Evolutionary conservation across 1,140 invertebrate genomes (phyloP), one percentile per base, ranked within the genome.

Genomic region (Episyrphus balteatus): DNA sequence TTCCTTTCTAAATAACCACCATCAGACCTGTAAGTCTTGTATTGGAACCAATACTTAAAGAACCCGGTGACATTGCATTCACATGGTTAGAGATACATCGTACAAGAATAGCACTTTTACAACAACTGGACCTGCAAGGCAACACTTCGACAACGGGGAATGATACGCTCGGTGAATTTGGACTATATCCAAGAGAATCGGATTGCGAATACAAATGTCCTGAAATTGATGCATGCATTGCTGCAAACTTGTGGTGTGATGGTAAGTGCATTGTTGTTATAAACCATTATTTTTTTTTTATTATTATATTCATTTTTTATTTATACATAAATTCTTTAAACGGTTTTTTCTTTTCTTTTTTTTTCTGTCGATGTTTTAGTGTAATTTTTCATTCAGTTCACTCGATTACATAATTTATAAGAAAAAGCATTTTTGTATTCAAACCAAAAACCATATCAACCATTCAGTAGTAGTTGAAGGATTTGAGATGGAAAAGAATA

Each of bases 191-290:
- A 44, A 71, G 55, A 64, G 77, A 65, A 48, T 66, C 69, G 33
- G 81, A 83, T 54, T 83, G 81, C 57, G 70, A 73, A 52, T 78
- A 82, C 58, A 83, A 84, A 61, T 93, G 89, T 68, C 88, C 88
- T 9, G 88, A 92, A 66, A 70, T 93, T 48, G 85, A 89, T 58
- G 88, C 88, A 17, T 93, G 90, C 62, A 92, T 92, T 49, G 84
- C 83, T 52, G 71, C 83, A 6, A 78, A 79, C 39, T 70, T 93
- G 31, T 92, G 88, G 87, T 93, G 89, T 65, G 88, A 93, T 66
- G 88, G 89, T 34, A 78, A 77, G 61, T 62, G 44, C 40, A 47
- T 49, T 44, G 30, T 39, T 21, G 2, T 47, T 17, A 33, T 26
- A 8, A 5, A 26, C 21, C 21, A 26, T 26, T 5, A 3, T 8